A percentile compares a stretch with the other conserved stretches of the same genome.
These are phyloP conservation scores for Prietella phreatophila DNA, from an alignment of 2,113 vertebrate species.

Conservation along the genomic window DNA sequence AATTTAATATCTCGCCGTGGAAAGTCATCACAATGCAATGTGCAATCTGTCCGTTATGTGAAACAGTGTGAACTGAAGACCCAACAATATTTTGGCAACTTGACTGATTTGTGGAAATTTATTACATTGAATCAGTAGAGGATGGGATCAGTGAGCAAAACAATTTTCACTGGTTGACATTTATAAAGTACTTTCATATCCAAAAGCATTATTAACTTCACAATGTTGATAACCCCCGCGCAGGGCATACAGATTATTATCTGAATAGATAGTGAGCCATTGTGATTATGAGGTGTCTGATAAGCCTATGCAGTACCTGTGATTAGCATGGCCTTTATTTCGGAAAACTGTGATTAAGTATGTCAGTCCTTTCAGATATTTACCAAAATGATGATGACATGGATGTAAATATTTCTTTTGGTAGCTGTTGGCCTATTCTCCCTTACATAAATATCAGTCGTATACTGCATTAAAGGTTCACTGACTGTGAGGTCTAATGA, in stretches of 20 bases:
- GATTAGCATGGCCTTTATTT: neutral
- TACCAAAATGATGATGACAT: neutral
- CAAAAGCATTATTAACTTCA: conserved; percentile 10
- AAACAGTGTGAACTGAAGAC: conserved; percentile 40
- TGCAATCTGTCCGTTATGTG: conserved; percentile 41
- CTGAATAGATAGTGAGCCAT: neutral
- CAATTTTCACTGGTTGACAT: conserved; percentile 22
- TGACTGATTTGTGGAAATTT: conserved; percentile 46
- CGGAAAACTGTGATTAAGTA: neutral
- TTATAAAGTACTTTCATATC: conserved; percentile 26
- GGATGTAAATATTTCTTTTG: neutral
- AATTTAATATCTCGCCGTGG: conserved; percentile 47
- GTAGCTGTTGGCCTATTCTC: neutral
- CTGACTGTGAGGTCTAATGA: neutral
- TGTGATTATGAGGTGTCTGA: conserved; percentile 1
- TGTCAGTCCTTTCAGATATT: neutral
- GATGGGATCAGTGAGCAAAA: neutral
- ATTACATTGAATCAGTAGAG: conserved; percentile 6
- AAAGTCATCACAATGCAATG: conserved; percentile 35
- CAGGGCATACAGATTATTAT: neutral
- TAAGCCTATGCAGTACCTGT: neutral
- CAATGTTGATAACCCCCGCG: conserved; percentile 14
- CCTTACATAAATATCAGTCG: neutral
- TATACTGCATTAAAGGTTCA: neutral
- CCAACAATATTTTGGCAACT: conserved; percentile 45